Evolutionary conservation across 2,113 vertebrate species (phyloP), one percentile per base, ranked within the genome.

Genomic region (Megalops atlanticus): DNA sequence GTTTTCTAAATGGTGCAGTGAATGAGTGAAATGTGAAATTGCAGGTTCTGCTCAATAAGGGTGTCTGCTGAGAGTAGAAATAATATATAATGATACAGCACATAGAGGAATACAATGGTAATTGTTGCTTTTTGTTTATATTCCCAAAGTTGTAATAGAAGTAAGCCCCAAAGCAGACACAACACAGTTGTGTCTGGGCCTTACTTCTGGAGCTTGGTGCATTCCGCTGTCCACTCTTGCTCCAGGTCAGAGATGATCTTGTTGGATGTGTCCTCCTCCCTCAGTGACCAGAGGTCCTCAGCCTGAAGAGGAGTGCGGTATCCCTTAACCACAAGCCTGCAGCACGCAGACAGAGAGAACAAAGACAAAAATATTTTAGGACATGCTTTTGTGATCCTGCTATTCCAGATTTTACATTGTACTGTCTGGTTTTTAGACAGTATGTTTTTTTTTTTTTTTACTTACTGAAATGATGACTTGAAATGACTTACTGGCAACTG

Each of bases 221-320:
- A 92, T 76, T 94, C 90, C 2, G 89, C 91, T 0, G 83, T 91
- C 97, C 96, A 99, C 27, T 95, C 93, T 72, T 90, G 89, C 68
- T 97, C 90, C 47, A 98, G 89, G 79, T 89, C 92, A 24, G 95
- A 92, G 74, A 98, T 93, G 3, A 98, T 96, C 85, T 95, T 94
- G 54, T 94, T 86, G 0, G 97, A 97, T 0, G 91, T 95, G 84
- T 98, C 95, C 54, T 96, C 94, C 43, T 89, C 89, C n/a, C 92
- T 93, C 68, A 98, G 92, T 0, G 92, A 90, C 97, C 97, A 99
- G 80, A 99, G 88, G 86, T 97, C 96, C 74, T 94, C 89, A 24
- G 91, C 73, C 21, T 81, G 86, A 87, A 99, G 81, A 0, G 94
- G 89, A 16, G 86, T 90, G 54, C 87, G 90, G 89, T 94, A 96